Evolutionary conservation across 2,888 invertebrate species (phyloP).

Genomic region (Ptycholaimellus sp.): DNA sequence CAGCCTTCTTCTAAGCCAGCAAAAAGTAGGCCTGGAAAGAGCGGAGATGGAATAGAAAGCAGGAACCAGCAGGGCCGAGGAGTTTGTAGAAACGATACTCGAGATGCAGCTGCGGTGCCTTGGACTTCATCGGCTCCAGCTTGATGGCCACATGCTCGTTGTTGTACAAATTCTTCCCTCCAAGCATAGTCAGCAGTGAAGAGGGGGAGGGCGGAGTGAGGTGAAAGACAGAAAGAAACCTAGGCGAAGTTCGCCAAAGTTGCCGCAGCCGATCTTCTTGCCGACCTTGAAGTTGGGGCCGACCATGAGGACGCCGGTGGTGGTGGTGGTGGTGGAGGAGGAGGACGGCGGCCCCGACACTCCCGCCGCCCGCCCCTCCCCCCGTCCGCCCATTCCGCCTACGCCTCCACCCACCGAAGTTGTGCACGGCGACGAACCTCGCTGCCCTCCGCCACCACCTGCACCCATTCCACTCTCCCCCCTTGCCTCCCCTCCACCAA

Average conservation of each 20-base stretch:
- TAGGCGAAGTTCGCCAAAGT: slow-evolving; percentile 59
- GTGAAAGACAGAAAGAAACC: background rate
- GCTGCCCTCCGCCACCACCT: too few species aligned
- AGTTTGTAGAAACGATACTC: slow-evolving; percentile 99
- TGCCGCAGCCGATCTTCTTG: slow-evolving; percentile 99
- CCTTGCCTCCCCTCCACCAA: too few species aligned
- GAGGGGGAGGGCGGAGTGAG: background rate
- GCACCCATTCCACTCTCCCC: too few species aligned
- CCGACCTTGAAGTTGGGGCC: slow-evolving; percentile 99
- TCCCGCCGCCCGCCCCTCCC: too few species aligned
- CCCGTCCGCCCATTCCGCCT: too few species aligned
- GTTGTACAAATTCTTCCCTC: slow-evolving; percentile 90
- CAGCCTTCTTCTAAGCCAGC: too few species aligned
- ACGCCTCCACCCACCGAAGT: too few species aligned
- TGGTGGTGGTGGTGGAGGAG: slow-evolving; percentile 28
- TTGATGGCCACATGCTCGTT: slow-evolving; percentile 99
- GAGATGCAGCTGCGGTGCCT: slow-evolving; percentile 93
- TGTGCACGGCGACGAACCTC: too few species aligned
- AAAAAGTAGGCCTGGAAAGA: too few species aligned
- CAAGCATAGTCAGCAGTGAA: slow-evolving; percentile 2
- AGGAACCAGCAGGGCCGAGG: slow-evolving; percentile 79
- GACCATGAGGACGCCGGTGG: slow-evolving; percentile 61
- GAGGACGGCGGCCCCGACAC: slow-evolving; percentile 41
- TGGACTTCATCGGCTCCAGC: slow-evolving; percentile 98
- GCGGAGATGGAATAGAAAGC: background rate